A percentile compares a stretch with the other conserved stretches of the same genome.
Evolutionary conservation across 2,113 vertebrate species (phyloP).

Genomic region (Triplophysa siluroides): DNA sequence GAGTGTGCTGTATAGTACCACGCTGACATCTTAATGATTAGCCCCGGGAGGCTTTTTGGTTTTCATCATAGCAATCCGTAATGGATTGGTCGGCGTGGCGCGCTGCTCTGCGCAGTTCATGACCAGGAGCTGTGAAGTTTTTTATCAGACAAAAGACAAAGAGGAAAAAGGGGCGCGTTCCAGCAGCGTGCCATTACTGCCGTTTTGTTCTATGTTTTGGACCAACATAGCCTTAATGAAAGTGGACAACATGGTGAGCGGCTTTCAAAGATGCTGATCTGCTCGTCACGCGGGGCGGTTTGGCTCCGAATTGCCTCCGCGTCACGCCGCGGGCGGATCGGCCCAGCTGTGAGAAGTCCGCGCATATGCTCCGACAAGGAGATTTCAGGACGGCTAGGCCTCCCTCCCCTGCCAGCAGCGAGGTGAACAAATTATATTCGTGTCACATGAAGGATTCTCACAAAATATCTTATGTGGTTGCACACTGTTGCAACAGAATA

Average conservation of each 20-base stretch:
- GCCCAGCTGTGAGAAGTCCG: conserved; percentile 51
- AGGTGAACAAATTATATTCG: conserved; percentile 32
- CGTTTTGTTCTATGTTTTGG: conserved; percentile 38
- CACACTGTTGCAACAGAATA: conserved; percentile 1
- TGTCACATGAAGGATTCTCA: conserved; percentile 12
- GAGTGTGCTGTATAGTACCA: conserved; percentile 47
- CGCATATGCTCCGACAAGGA: conserved; percentile 40
- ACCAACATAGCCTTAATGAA: conserved; percentile 32
- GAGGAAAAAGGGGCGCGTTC: neutral
- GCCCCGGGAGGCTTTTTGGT: conserved; percentile 58
- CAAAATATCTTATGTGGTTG: neutral
- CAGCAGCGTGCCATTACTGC: neutral
- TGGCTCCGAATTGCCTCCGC: conserved; percentile 54
- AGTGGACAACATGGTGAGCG: conserved; percentile 51
- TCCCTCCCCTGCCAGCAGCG: neutral
- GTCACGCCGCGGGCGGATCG: conserved; percentile 37
- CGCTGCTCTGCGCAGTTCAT: conserved; percentile 44
- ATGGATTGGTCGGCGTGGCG: conserved; percentile 50
- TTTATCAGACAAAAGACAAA: conserved; percentile 23
- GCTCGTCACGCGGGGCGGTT: conserved; percentile 52
- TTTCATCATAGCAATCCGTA: conserved; percentile 54
- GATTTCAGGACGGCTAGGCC: neutral
- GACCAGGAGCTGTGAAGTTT: conserved; percentile 20
- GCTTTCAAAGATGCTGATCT: conserved; percentile 54
- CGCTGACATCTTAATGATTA: conserved; percentile 69